Base-by-base conservation (phyloP, 2,797 vertebrate species). In the Molossus molossus region DNA sequence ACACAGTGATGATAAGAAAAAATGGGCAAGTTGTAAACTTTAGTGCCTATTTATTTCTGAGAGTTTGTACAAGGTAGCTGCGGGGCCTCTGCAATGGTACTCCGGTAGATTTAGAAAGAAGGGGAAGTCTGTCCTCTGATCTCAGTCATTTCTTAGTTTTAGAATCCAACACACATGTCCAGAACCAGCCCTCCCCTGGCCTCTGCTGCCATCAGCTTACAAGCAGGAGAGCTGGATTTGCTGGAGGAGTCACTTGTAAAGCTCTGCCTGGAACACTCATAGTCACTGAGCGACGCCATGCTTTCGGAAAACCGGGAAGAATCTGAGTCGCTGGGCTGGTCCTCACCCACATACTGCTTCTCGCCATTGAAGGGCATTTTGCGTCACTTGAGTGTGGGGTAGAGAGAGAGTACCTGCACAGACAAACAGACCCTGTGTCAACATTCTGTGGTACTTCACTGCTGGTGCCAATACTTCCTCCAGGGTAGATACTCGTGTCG, bases 191-290 rank as follows among this genome's bases (percentile, higher is more conserved):
- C 1, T 3, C 1, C 20, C 77, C 9, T 8, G 55, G 53, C 5
- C 58, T 45, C 67, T 20, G 55, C 29, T 25, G 33, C 67, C 25
- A 2, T 0, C 12, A 37, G 97, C 99, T 99, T 98, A 99, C 99
- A 99, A 0, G 99, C 99, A 57, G 99, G 99, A 1, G 99, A 99
- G 97, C 99, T 98, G 84, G 99, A 98, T 88, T 99, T 99, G 99
- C 99, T 99, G 95, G 99, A 99, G 96, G 98, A 98, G 96, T 99
- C 99, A 0, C 99, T 99, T 48, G 98, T 99, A 97, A 99, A 99
- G 97, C 99, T 99, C 94, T 99, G 99, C 9, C 99, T 98, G 29
- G 99, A 99, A 94, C 97, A 99, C 80, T 99, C 99, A 0, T 96
- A 98, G 97, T 99, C 99, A 0, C 99, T 99, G 92, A 99, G 98